These are phyloP conservation scores for Antheraea yamamai DNA, from an alignment of 2,888 invertebrate genomes.

Conservation along the genomic window DNA sequence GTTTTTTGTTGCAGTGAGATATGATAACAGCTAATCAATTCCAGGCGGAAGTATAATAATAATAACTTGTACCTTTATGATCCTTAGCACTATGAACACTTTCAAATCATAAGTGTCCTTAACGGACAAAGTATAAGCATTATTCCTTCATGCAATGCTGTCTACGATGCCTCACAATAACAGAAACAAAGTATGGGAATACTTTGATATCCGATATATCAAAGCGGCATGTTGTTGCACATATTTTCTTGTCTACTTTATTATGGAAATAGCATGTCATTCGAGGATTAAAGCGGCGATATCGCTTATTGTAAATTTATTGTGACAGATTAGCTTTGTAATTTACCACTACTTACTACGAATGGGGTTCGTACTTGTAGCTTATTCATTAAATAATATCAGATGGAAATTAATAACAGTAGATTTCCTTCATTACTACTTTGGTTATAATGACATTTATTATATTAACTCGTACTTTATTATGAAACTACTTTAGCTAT, in stretches of 20 bases:
- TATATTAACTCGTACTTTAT: too few species aligned
- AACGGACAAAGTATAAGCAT: background rate
- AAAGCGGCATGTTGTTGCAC: slow-evolving; percentile 17
- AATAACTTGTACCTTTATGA: too few species aligned
- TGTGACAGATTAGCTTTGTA: slow-evolving; percentile 22
- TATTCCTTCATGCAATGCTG: background rate
- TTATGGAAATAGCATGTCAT: slow-evolving; percentile 42
- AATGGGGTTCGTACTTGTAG: background rate
- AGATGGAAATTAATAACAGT: background rate
- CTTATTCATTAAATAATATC: background rate
- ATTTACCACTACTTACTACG: slow-evolving; percentile 18
- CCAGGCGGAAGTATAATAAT: too few species aligned
- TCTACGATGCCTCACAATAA: background rate
- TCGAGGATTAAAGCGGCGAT: slow-evolving; percentile 29
- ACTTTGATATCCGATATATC: slow-evolving; percentile 12
- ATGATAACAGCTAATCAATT: too few species aligned
- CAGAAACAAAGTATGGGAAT: background rate
- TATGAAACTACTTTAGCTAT: too few species aligned
- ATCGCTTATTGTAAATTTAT: slow-evolving; percentile 23
- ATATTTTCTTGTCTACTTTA: slow-evolving; percentile 38
- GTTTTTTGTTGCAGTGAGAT: too few species aligned
- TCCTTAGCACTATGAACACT: background rate
- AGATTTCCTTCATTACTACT: too few species aligned
- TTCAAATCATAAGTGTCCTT: background rate
- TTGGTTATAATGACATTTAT: too few species aligned